Percentiles rank a stretch among this genome's conserved stretches.
These are phyloP conservation scores for Noctilio leporinus DNA, from an alignment of 2,113 vertebrate genomes.

Conservation along the genomic window DNA sequence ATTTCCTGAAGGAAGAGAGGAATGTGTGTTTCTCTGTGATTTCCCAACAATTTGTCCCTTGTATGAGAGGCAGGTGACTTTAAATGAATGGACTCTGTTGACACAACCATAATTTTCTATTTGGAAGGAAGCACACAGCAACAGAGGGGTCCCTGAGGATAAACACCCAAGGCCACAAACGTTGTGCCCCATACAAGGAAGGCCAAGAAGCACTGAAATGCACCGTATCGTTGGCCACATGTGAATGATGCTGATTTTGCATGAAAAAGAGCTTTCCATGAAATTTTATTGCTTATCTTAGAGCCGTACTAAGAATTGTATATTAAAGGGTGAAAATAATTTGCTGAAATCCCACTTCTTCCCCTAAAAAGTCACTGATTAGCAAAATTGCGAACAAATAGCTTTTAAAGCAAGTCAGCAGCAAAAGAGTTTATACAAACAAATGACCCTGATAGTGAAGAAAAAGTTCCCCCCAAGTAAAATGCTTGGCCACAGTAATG, in stretches of 20 bases:
- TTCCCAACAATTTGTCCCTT: not conserved
- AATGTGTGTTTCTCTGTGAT: not conserved
- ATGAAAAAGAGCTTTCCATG: not conserved
- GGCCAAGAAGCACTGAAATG: accelerated
- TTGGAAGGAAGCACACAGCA: not conserved
- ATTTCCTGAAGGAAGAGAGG: not conserved
- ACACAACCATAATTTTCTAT: not conserved
- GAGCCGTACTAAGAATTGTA: not conserved
- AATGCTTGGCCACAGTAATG: not conserved
- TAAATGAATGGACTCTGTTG: not conserved
- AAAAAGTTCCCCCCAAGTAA: not conserved
- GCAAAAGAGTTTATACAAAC: constrained; percentile 22
- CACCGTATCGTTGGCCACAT: accelerated
- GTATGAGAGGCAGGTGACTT: not conserved
- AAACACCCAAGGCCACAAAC: not conserved
- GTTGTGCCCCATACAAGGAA: not conserved
- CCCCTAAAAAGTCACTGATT: constrained; percentile 56
- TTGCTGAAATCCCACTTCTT: constrained; percentile 56
- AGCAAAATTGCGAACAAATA: constrained; percentile 53
- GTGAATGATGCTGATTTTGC: not conserved
- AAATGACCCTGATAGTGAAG: not conserved
- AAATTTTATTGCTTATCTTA: constrained; percentile 17
- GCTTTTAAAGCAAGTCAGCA: constrained; percentile 31
- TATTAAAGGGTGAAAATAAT: constrained; percentile 19
- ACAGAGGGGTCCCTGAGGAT: not conserved